Evolutionary conservation across 2,113 vertebrate genomes (phyloP), one percentile per base, ranked within the genome.

Genomic region (Camarhynchus parvulus): DNA sequence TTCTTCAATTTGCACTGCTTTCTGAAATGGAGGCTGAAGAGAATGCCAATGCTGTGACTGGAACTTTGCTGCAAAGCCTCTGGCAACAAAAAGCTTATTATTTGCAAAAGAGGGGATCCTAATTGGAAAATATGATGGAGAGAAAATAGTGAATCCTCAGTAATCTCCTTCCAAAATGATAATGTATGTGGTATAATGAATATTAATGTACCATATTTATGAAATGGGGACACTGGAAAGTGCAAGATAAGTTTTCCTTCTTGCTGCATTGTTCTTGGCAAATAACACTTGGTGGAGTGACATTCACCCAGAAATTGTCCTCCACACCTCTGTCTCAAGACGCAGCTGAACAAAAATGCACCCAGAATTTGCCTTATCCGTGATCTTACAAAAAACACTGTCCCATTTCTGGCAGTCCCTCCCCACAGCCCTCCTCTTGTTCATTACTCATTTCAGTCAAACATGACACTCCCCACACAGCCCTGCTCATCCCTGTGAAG

Each of bases 111-210:
- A 97, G 87, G 90, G 76, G 90, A 94, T 97, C 79, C 94, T 98
- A 98, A 98, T 96, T 97, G 97, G 97, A 98, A 98, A 98, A 94
- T 92, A 97, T 78, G 95, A 96, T 81, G 92, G 97, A 93, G 89
- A 94, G 95, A 98, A 98, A 97, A 97, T 58, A 96, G 97, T 42
- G 95, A 97, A 97, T 97, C 96, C 96, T 70, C 52, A 81, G 95
- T 97, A 98, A 97, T 97, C 96, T 95, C 95, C 94, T 97, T 97
- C 95, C 96, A 92, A 97, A 96, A 96, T 91, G 94, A 96, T 96
- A 97, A 97, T 95, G 92, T n/a, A 69, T 83, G 64, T 87, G 78
- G 83, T 80, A 95, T 96, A 97, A 97, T 97, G 97, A 98, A 98
- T 97, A 97, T 97, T 97, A 97, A 97, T 95, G 85, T 76, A 53